phyloP scores from a whole-genome alignment of 2,888 invertebrate species.

The Timandra comae region DNA sequence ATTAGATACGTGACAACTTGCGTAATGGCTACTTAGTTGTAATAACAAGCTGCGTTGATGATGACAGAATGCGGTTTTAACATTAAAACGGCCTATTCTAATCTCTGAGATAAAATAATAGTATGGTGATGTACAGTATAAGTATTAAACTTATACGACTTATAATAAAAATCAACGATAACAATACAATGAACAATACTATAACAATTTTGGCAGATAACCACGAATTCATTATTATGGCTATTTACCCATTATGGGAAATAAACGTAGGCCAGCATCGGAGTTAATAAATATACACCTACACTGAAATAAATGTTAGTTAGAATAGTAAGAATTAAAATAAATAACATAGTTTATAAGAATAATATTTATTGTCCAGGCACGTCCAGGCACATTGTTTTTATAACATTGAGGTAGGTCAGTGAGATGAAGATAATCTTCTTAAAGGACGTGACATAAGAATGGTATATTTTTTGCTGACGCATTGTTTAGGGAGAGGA shows the following conservation, averaged over 20 bases:
- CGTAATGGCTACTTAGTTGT: conserved; percentile 3
- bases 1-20: neutral
- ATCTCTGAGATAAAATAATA: too few species aligned
- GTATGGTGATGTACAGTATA: too few species aligned
- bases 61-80: too few species aligned
- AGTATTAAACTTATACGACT: too few species aligned
- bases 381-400: conserved; percentile 43
- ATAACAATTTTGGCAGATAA: conserved; percentile 39
- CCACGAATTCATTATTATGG: conserved; percentile 34
- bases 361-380: conserved; percentile 11
- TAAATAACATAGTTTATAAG: conserved; percentile 18
- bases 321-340: conserved; percentile 7
- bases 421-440: conserved; percentile 49
- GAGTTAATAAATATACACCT: conserved; percentile 42
- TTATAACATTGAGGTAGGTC: conserved; percentile 49
- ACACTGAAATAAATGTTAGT: conserved; percentile 20
- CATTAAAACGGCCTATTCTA: too few species aligned
- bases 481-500: conserved; percentile 53
- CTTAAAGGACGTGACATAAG: conserved; percentile 54
- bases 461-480: conserved; percentile 55
- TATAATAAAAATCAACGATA: too few species aligned
- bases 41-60: conserved; percentile 3
- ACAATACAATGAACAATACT: conserved; percentile 22
- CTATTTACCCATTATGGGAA: conserved; percentile 42
- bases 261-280: conserved; percentile 40